Evolutionary conservation across 1,140 invertebrate genomes (phyloP).

Genomic region (Eumeta japonica): DNA sequence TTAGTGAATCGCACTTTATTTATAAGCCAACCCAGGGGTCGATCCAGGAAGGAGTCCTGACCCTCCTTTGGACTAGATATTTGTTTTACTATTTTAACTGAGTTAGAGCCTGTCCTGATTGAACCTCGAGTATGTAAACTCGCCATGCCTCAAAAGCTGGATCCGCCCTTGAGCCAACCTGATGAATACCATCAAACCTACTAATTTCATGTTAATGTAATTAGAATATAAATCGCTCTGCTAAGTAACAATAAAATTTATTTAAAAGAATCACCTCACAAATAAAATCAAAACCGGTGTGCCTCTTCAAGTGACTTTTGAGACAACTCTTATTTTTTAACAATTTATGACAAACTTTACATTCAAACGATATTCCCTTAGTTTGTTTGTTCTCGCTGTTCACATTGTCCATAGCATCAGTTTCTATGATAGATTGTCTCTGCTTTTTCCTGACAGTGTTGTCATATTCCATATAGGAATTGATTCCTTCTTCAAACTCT

Average conservation of each 20-base stretch:
- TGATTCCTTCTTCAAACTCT: slow-evolving; percentile 7
- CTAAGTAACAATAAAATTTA: not conserved
- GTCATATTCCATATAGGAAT: slow-evolving; percentile 9
- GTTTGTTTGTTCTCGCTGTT: slow-evolving; percentile 14
- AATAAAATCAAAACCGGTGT: slow-evolving; percentile 45
- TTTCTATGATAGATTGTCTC: slow-evolving; percentile 13
- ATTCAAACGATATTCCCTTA: slow-evolving; percentile 28
- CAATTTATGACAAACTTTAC: slow-evolving; percentile 44
- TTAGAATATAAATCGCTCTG: too few relatives aligned
- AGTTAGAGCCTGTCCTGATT: too few relatives aligned
- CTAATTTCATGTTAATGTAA: too few relatives aligned
- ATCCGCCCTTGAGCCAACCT: too few relatives aligned
- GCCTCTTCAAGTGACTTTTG: slow-evolving; percentile 45
- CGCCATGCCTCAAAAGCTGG: too few relatives aligned
- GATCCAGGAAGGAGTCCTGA: too few relatives aligned
- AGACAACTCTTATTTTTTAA: slow-evolving; percentile 36
- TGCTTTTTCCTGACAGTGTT: slow-evolving; percentile 7
- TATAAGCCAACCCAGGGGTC: too few relatives aligned
- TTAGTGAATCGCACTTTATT: too few relatives aligned
- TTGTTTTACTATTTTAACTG: too few relatives aligned
- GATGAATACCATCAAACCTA: too few relatives aligned
- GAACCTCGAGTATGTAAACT: too few relatives aligned
- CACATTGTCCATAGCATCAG: slow-evolving; percentile 13
- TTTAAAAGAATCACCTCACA: slow-evolving; percentile 29
- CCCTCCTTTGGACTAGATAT: too few relatives aligned